Conservation (phyloP, 2,888 invertebrate species). For the Opisthograptis luteolata region DNA sequence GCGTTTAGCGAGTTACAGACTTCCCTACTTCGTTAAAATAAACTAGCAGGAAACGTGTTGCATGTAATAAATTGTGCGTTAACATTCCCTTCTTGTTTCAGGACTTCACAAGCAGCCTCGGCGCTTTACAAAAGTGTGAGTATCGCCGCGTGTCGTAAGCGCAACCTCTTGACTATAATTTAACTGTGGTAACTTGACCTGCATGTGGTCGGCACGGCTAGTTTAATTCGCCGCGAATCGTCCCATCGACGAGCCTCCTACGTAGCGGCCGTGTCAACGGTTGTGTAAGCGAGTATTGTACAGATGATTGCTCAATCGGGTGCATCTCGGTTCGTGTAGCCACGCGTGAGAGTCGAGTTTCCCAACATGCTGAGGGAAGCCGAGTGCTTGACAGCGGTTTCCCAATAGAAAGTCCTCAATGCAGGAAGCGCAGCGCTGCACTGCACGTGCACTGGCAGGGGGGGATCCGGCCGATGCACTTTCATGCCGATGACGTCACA, state of each 20-base stretch:
- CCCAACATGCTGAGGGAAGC: constrained; percentile 67
- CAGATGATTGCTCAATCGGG: constrained; percentile 73
- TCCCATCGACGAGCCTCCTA: constrained; percentile 41
- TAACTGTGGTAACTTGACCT: constrained; percentile 26
- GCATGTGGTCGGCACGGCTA: constrained; percentile 29
- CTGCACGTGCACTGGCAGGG: constrained; percentile 57
- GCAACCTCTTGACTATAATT: constrained; percentile 20
- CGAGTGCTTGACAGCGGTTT: constrained; percentile 64
- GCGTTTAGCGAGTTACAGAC: constrained; percentile 4
- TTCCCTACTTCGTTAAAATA: neutral
- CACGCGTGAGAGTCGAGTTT: constrained; percentile 74
- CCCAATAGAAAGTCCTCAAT: constrained; percentile 82
- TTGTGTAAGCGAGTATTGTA: constrained; percentile 72
- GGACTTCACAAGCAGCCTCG: constrained; percentile 45
- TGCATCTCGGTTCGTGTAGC: constrained; percentile 72
- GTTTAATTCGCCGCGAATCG: constrained; percentile 37
- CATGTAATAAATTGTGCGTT: neutral
- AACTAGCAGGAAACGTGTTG: neutral
- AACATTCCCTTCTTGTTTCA: constrained; percentile 47
- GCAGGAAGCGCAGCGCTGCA: constrained; percentile 72
- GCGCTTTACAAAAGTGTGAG: constrained; percentile 67
- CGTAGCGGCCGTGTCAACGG: constrained; percentile 45
- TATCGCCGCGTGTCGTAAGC: constrained; percentile 38
- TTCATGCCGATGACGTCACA: constrained; percentile 80
- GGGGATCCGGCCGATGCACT: constrained; percentile 81